Conservation (phyloP, 1,140 invertebrate genomes). For the Chrysopa pallens region DNA sequence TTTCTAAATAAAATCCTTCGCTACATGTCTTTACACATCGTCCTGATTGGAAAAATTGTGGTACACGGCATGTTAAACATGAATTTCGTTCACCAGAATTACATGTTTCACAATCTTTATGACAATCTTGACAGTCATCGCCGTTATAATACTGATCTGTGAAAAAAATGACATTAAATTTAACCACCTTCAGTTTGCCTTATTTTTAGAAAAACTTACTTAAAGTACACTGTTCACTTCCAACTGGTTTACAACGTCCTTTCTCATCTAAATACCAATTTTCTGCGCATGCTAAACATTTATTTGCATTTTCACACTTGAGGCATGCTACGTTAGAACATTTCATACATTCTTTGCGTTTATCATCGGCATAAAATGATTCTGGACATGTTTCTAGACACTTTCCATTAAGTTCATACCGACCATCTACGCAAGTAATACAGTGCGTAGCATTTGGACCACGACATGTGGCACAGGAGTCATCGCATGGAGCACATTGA, state of each 20-base stretch:
- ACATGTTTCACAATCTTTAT: slow-evolving; percentile 52
- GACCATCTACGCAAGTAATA: slow-evolving; percentile 51
- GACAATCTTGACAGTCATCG: slow-evolving; percentile 45
- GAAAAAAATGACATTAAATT: not conserved
- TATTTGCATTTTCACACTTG: slow-evolving; percentile 36
- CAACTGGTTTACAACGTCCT: slow-evolving; percentile 43
- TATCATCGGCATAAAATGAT: slow-evolving; percentile 53
- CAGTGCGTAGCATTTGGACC: slow-evolving; percentile 60
- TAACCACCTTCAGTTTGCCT: no score
- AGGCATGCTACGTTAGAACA: slow-evolving; percentile 52
- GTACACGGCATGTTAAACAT: slow-evolving; percentile 46
- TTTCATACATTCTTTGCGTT: slow-evolving; percentile 48
- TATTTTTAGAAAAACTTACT: slow-evolving; percentile 22
- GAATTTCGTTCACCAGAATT: slow-evolving; percentile 42
- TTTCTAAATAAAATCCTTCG: slow-evolving; percentile 46
- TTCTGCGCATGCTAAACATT: slow-evolving; percentile 45
- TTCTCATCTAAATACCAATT: slow-evolving; percentile 57
- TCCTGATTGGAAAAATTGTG: slow-evolving; percentile 43
- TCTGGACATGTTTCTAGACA: slow-evolving; percentile 46
- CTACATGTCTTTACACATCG: slow-evolving; percentile 54
- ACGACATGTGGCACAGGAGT: slow-evolving; percentile 64
- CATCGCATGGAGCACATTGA: slow-evolving; percentile 56
- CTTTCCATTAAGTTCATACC: slow-evolving; percentile 43
- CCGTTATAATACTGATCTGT: slow-evolving; percentile 50
- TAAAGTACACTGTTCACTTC: slow-evolving; percentile 40